Evolutionary conservation across 2,888 invertebrate genomes (phyloP), one percentile per base, ranked within the genome.

Genomic region (Epiperipatus broadwayi): DNA sequence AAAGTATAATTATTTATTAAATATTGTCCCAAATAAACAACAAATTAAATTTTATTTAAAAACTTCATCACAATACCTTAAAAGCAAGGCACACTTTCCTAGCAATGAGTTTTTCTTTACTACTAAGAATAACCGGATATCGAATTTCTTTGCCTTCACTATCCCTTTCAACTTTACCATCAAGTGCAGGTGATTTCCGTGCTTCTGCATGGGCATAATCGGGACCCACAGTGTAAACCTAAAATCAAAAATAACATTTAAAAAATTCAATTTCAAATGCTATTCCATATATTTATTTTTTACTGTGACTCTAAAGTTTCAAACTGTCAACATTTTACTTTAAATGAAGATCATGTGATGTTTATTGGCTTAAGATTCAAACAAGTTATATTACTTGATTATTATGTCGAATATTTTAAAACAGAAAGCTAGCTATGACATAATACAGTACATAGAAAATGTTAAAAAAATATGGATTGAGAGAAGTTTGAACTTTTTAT

Each of bases 191-290:
- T 41, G 93, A 93, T 59, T 99, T 99, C 39, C 97, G 68, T 0
- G 97, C 97, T 61, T 99, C 97, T 0, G 97, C 97, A 63, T 97
- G 97, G 3, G 95, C 97, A 61, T 99, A 99, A 62, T 93, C 95
- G 1, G 95, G 93, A 0, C 97, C 97, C 20, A 99, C 95, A 1
- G 97, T 97, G 60, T 99, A 99, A 19, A 97, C 93, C 79, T 78
- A 59, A 45, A 50, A 47, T 55, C 48, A 22, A 18, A 34, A 28
- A n/a, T n/a, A n/a, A n/a, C n/a, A n/a, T n/a, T n/a, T 19, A 39
- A 5, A 38, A 40, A n/a, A 7, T 7, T 36, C 37, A 36, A 35
- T 15, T 5, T 14, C 5, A 27, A 4, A 15, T 7, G n/a, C 35
- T 21, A 20, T 16, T 5, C 18, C 7, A 36, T 8, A 10, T n/a